A percentile compares a stretch with the other conserved stretches of the same genome.
phyloP scores from a whole-genome alignment of 2,888 invertebrate genomes.

The Omphaloscelis lunosa region DNA sequence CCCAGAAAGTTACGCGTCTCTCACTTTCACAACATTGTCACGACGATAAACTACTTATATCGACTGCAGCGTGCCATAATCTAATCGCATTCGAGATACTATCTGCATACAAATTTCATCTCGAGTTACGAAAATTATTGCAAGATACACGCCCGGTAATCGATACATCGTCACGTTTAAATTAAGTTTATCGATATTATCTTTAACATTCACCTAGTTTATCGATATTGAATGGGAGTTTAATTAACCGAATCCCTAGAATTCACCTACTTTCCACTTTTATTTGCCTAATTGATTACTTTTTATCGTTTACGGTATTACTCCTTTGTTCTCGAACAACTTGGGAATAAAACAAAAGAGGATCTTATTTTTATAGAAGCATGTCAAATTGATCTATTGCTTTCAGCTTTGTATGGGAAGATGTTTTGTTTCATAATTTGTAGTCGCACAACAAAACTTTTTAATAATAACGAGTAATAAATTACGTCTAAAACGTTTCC shows the following conservation, averaged over 20 bases:
- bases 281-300: constrained; percentile 32
- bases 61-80: constrained; percentile 52
- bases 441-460: background rate
- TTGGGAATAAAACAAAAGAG: background rate
- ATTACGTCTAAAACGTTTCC: constrained; percentile 17
- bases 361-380: background rate
- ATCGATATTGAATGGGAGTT: constrained; percentile 26
- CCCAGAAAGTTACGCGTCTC: constrained; percentile 36
- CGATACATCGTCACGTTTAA: constrained; percentile 56
- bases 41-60: constrained; percentile 61
- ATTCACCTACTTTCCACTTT: constrained; percentile 27
- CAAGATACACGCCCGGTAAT: constrained; percentile 33
- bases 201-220: constrained; percentile 39
- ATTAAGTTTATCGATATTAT: constrained; percentile 34
- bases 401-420: constrained; percentile 6
- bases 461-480: constrained; percentile 25
- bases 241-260: constrained; percentile 11
- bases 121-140: constrained; percentile 57
- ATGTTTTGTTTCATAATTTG: constrained; percentile 8
- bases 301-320: constrained; percentile 4
- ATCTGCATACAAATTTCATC: constrained; percentile 48
- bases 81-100: constrained; percentile 57
- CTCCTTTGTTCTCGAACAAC: constrained; percentile 17
- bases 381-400: constrained; percentile 39
- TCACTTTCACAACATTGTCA: constrained; percentile 67